Evolutionary conservation across 1,140 invertebrate genomes (phyloP), one percentile per base, ranked within the genome.

Genomic region (Pygmarrhopalites habei): DNA sequence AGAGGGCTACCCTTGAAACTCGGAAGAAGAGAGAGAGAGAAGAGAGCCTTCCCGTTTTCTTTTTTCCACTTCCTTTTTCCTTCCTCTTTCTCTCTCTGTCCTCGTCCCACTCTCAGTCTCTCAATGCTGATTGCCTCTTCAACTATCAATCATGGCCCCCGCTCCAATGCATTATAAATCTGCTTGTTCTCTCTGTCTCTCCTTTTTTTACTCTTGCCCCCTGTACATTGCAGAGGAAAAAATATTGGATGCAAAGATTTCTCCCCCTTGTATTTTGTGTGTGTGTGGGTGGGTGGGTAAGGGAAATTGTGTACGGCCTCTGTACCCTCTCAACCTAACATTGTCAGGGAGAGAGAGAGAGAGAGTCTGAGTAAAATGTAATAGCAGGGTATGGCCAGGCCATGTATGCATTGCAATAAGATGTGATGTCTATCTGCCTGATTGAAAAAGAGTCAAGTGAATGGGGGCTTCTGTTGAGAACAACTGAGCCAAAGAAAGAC

Each of bases 401-500:
- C 39, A 41, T 10, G 10, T n/a, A 41, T 12, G n/a, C n/a, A n/a
- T n/a, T 14, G 15, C 46, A n/a, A 49, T 49, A 15, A 15, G 15
- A 15, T 23, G 15, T 49, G 23, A 52, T 28, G 28, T 35, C 25
- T 52, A 51, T 60, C 30, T n/a, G 39, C 21, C 15, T 65, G 58
- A 65, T 65, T 65, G 64, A 65, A 65, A 59, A 51, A 65, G 64
- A 62, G 60, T 46, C 35, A 60, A 60, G 51, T 64, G 35, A 55
- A 58, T 21, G 52, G 23, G 41, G 28, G 17, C 12, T 15, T 26
- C 23, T 44, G 19, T 51, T 64, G 55, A 64, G 55, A 64, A 64
- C 57, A 57, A 65, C 57, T 65, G 29, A 65, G 52, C 51, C 49
- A 47, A 61, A 53, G 23, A 39, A 65, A 65, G 64, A 65, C 64